phyloP scores from a whole-genome alignment of 2,113 vertebrate genomes.

The Labeo rohita region DNA sequence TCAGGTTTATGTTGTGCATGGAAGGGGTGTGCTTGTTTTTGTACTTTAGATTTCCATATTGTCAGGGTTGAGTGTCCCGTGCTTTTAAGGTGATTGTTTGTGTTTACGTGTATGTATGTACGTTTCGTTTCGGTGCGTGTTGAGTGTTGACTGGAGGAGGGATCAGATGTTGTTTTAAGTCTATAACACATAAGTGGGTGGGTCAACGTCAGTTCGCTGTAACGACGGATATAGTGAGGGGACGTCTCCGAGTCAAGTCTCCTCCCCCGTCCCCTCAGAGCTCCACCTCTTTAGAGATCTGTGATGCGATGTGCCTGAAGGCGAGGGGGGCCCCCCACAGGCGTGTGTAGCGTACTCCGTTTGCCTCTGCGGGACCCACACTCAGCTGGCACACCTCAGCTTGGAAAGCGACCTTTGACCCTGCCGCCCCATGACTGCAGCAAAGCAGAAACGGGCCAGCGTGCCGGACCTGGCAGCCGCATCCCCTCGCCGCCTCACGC shows the following conservation, averaged over 20 bases:
- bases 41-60: constrained; percentile 56
- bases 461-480: constrained; percentile 82
- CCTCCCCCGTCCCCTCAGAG: constrained; percentile 70
- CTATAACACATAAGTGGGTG: constrained; percentile 59
- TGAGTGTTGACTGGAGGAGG: constrained; percentile 41
- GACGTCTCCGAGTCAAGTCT: constrained; percentile 27
- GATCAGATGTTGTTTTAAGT: constrained; percentile 62
- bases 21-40: constrained; percentile 48
- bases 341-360: constrained; percentile 84
- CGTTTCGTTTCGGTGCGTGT: constrained; percentile 49
- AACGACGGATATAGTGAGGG: constrained; percentile 25
- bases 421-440: constrained; percentile 82
- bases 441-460: constrained; percentile 88
- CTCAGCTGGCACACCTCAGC: constrained; percentile 89
- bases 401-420: constrained; percentile 83
- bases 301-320: constrained; percentile 87
- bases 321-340: constrained; percentile 85
- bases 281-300: constrained; percentile 85
- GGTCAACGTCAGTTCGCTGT: constrained; percentile 46
- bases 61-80: constrained; percentile 35
- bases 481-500: constrained; percentile 82
- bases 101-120: constrained; percentile 60
- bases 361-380: constrained; percentile 76
- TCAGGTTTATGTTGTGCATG: constrained; percentile 27
- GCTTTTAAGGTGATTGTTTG: constrained; percentile 25